phyloP scores from a whole-genome alignment of 2,797 vertebrate species.

The Gila robusta region DNA sequence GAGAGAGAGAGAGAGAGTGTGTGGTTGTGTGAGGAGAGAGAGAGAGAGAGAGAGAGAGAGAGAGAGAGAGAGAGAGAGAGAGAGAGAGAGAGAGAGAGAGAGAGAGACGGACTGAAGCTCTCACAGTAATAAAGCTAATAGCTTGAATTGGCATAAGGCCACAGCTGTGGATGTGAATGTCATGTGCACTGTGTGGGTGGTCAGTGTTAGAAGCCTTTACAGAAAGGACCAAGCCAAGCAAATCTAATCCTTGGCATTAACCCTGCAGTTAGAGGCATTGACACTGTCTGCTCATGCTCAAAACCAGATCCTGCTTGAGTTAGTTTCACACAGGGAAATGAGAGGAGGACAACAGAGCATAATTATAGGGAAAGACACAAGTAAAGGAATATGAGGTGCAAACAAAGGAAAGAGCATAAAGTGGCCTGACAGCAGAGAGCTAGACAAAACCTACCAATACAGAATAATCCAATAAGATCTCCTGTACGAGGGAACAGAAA shows the following conservation, averaged over 20 bases:
- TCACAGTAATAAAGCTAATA: constrained; percentile 29
- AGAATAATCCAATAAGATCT: constrained; percentile 95
- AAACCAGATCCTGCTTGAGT: constrained; percentile 60
- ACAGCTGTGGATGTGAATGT: constrained; percentile 34
- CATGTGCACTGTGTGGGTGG: constrained; percentile 41
- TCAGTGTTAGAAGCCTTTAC: constrained; percentile 24
- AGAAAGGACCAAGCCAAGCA: constrained; percentile 33
- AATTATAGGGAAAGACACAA: constrained; percentile 40
- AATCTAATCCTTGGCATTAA: constrained; percentile 58
- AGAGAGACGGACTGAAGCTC: neutral
- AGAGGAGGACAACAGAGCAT: constrained; percentile 63
- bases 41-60: too few species aligned
- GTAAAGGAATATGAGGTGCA: constrained; percentile 51
- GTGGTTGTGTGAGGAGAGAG: too few species aligned
- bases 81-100: too few species aligned
- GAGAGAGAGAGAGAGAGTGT: too few species aligned
- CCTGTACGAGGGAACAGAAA: constrained; percentile 89
- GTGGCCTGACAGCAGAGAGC: constrained; percentile 75
- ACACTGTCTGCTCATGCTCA: constrained; percentile 57
- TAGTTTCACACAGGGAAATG: constrained; percentile 43
- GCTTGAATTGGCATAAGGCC: constrained; percentile 22
- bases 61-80: too few species aligned
- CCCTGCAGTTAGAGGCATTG: constrained; percentile 44
- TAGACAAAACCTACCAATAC: constrained; percentile 88
- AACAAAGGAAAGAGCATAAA: constrained; percentile 68